phyloP scores from a whole-genome alignment of 2,888 invertebrate genomes.

The Drosophila planitibia region DNA sequence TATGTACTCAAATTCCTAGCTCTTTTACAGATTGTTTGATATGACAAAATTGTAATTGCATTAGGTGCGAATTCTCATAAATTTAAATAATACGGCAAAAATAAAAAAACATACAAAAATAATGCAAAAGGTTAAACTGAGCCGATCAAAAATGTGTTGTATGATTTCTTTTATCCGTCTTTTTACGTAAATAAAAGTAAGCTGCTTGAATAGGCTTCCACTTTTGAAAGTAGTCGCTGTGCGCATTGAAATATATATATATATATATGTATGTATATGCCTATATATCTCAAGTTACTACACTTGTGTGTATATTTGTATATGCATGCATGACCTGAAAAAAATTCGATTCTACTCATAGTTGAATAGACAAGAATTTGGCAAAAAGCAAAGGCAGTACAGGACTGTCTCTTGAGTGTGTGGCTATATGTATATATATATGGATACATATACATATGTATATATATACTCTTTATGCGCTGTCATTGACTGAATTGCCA shows the following conservation, averaged over 20 bases:
- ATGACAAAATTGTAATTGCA: not conserved
- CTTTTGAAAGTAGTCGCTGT: constrained; percentile 31
- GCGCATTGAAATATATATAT: constrained; percentile 35
- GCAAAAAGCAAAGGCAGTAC: constrained; percentile 25
- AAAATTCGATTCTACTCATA: constrained; percentile 63
- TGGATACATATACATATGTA: not conserved
- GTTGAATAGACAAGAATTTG: constrained; percentile 69
- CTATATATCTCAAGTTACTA: not conserved
- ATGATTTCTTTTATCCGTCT: constrained; percentile 25
- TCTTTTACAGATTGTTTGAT: not conserved
- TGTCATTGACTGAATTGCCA: constrained; percentile 75
- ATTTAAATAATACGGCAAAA: not conserved
- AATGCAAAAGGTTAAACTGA: constrained; percentile 30
- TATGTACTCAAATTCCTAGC: not conserved
- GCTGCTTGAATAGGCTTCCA: constrained; percentile 72
- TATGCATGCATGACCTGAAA: constrained; percentile 66
- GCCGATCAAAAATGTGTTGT: constrained; percentile 18
- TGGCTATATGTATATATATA: not conserved
- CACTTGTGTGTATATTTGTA: constrained; percentile 8
- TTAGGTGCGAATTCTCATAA: not conserved
- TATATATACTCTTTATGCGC: constrained; percentile 54
- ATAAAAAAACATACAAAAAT: constrained; percentile 5
- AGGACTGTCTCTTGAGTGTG: constrained; percentile 6
- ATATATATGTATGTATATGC: constrained; percentile 4
- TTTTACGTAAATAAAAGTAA: constrained; percentile 61